phyloP scores from a whole-genome alignment of 2,888 invertebrate species.

The Acleris holmiana region DNA sequence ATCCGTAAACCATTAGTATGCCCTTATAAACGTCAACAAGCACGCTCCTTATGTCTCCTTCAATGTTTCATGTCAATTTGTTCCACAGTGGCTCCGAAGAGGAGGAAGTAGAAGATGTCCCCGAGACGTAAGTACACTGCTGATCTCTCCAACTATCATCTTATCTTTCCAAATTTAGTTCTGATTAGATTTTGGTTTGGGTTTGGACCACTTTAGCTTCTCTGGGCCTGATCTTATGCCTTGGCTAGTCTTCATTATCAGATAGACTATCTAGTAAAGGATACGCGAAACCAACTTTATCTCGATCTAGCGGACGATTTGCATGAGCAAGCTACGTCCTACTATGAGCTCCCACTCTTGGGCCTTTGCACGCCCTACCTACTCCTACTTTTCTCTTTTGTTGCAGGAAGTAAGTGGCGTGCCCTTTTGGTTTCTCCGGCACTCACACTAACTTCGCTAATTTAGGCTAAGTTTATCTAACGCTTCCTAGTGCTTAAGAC shows the following conservation, averaged over 20 bases:
- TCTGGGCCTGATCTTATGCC: conserved; percentile 72
- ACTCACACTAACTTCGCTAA: conserved; percentile 76
- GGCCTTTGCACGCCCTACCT: conserved; percentile 78
- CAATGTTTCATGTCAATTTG: conserved; percentile 46
- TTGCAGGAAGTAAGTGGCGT: conserved; percentile 85
- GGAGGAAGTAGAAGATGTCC: conserved; percentile 91
- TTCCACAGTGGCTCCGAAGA: conserved; percentile 87
- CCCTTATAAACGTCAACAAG: conserved; percentile 11
- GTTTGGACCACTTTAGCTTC: conserved; percentile 74
- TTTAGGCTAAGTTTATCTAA: conserved; percentile 76
- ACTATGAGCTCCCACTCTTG: conserved; percentile 60
- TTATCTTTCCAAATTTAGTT: conserved; percentile 49
- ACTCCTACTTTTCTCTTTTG: conserved; percentile 78
- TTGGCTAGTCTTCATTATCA: conserved; percentile 66
- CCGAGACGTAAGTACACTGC: conserved; percentile 87
- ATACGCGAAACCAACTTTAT: conserved; percentile 35
- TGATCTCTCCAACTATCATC: conserved; percentile 41
- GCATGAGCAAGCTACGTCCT: conserved; percentile 65
- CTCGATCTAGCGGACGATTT: conserved; percentile 47
- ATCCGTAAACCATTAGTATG: background rate
- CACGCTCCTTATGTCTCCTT: conserved; percentile 9
- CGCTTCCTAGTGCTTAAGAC: conserved; percentile 72
- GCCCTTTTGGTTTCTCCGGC: conserved; percentile 80
- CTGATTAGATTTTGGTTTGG: conserved; percentile 67
- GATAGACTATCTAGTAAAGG: conserved; percentile 51